Conservation (phyloP, 2,113 vertebrate genomes). For the Callipepla californica region DNA sequence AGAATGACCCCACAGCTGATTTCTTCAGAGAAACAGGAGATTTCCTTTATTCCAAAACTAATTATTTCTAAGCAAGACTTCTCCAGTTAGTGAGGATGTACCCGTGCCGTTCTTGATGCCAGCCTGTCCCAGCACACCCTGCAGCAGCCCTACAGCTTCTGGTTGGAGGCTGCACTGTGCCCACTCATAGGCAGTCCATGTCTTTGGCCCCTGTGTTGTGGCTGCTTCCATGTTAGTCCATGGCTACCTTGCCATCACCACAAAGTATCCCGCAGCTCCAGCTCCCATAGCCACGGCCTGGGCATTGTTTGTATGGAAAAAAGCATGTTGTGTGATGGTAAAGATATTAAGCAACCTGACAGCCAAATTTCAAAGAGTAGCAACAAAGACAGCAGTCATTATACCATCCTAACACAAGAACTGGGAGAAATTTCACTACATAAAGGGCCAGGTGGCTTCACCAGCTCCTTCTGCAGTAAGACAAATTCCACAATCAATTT, state of each 20-base stretch:
- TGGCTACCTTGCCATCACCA: background rate
- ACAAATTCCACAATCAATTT: background rate
- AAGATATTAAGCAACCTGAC: background rate
- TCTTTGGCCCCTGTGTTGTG: background rate
- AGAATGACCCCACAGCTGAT: background rate
- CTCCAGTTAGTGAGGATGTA: background rate
- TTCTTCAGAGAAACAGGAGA: background rate
- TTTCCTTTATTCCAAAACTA: background rate
- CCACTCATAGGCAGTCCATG: rapidly evolving
- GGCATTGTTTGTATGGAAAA: background rate
- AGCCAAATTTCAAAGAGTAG: background rate
- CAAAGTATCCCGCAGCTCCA: background rate
- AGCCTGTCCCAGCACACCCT: background rate
- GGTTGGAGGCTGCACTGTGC: rapidly evolving
- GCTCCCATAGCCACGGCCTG: background rate
- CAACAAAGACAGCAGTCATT: background rate
- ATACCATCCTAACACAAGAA: background rate
- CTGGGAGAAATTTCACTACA: background rate
- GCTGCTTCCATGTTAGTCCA: background rate
- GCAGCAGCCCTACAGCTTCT: background rate
- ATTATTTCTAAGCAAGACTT: background rate
- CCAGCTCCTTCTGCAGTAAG: background rate
- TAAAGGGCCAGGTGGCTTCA: background rate
- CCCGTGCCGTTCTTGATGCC: background rate
- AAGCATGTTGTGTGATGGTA: background rate